Base-by-base conservation (phyloP, 2,113 vertebrate species). In the Labeo rohita region DNA sequence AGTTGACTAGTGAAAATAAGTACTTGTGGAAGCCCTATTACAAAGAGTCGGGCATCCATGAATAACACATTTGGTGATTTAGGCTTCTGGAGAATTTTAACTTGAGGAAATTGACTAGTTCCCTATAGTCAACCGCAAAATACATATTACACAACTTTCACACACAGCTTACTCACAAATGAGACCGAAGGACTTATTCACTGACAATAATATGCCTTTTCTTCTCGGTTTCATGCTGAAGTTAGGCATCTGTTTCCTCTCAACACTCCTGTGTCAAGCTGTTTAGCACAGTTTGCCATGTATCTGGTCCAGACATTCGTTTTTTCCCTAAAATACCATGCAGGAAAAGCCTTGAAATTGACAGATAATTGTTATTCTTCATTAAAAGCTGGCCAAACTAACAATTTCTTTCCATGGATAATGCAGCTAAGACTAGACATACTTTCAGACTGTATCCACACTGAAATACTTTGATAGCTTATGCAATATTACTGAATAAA, bases 121-220 rank as follows among this genome's bases (percentile, higher is more conserved):
- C 73, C 50, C 34, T 49, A 84, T 59, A 87, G 82, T 85, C 84
- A 87, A 81, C 65, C 13, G 6, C 34, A 66, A 28, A 74, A 34
- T 18, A 36, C 43, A 59, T 66, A 76, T 47, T 63, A 59, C 56
- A 59, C 18, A 59, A 21, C 8, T 77, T 47, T 28, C 68, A 79
- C 36, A 13, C 79, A 16, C 54, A 36, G 45, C 79, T 50, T 72
- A 11, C 36, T 70, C 66, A 87, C 56, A 59, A 21, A 59, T 59
- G 56, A 59, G 56, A 88, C 72, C 45, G 54, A 84, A 59, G 72
- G 83, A 56, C 80, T 54, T 83, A 73, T 47, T 85, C 63, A 85
- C 81, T 83, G 83, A 84, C 73, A 77, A 87, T 84, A 88, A 88
- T 82, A 86, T 76, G 50, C 66, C 80, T 75, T 89, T 91, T 85